These are phyloP conservation scores for Drosophila kanekoi DNA, from an alignment of 2,888 invertebrate genomes.

Conservation along the genomic window DNA sequence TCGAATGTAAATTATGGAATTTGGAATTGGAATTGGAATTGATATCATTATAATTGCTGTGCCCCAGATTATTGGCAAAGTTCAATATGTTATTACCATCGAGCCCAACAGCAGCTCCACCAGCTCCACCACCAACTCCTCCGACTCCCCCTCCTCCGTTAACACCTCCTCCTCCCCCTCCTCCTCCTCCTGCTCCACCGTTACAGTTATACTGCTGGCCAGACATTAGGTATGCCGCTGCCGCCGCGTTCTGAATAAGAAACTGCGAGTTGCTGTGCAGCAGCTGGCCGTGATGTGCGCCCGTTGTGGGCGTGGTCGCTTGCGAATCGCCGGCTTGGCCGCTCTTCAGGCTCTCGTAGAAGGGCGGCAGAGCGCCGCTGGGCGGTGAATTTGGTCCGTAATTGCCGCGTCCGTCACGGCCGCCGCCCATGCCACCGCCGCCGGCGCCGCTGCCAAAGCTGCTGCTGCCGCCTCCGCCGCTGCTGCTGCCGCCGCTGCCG, in stretches of 20 bases:
- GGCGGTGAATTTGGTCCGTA: constrained; percentile 95
- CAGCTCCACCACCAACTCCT: constrained; percentile 84
- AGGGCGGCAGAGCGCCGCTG: constrained; percentile 94
- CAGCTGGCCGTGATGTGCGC: constrained; percentile 20
- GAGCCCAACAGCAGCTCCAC: constrained; percentile 46
- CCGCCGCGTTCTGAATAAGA: constrained; percentile 88
- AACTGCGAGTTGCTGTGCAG: constrained; percentile 86
- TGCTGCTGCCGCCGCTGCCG: constrained; percentile 47
- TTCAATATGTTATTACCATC: constrained; percentile 84
- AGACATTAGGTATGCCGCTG: constrained; percentile 87
- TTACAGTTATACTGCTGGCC: constrained; percentile 72
- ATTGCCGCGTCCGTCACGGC: constrained; percentile 93
- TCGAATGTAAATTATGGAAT: constrained; percentile 60
- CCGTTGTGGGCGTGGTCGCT: constrained; percentile 43
- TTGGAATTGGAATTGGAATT: constrained; percentile 76
- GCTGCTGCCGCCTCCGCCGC: constrained; percentile 71
- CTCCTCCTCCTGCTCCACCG: constrained; percentile 17
- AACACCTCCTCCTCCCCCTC: constrained; percentile 85
- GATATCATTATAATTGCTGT: constrained; percentile 78
- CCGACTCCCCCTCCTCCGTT: constrained; percentile 79
- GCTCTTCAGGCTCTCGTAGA: constrained; percentile 93
- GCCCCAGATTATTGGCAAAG: constrained; percentile 79
- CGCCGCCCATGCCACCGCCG: constrained; percentile 90
- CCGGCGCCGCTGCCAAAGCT: constrained; percentile 83
- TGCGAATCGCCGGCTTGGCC: constrained; percentile 87